Conservation (phyloP, 2,797 vertebrate genomes). For the Pelodytes ibericus region DNA sequence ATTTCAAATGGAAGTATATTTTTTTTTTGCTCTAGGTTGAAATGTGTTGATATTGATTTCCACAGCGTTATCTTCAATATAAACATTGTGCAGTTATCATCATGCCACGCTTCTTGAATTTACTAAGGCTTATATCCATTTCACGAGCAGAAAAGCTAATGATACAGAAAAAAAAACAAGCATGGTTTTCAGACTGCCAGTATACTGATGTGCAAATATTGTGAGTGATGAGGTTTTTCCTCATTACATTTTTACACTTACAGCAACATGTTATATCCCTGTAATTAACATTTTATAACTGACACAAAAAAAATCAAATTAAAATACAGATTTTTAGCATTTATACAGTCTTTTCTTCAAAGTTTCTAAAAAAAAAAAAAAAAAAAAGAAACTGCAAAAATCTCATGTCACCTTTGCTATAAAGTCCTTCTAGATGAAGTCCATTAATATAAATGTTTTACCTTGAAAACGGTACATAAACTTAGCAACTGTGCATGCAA, state of each 20-base stretch:
- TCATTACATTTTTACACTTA: slow-evolving; percentile 18
- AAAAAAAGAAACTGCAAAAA: slow-evolving; percentile 13
- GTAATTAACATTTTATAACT: slow-evolving; percentile 40
- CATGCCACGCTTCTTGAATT: slow-evolving; percentile 32
- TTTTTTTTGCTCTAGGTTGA: slow-evolving; percentile 22
- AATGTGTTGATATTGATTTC: slow-evolving; percentile 40
- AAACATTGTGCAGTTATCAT: slow-evolving; percentile 38
- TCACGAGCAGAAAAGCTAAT: slow-evolving; percentile 19
- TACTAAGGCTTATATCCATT: slow-evolving; percentile 20
- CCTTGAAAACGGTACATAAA: slow-evolving; percentile 30
- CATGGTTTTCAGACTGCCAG: slow-evolving; percentile 20
- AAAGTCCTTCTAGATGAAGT: slow-evolving; percentile 20
- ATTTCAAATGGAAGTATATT: slow-evolving; percentile 15
- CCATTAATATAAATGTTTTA: slow-evolving; percentile 33
- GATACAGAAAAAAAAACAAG: slow-evolving; percentile 17
- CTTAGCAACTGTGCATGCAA: slow-evolving; percentile 14
- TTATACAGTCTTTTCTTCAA: slow-evolving; percentile 1
- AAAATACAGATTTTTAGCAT: slow-evolving; percentile 1
- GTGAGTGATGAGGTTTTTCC: slow-evolving; percentile 17
- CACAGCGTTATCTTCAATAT: slow-evolving; percentile 15
- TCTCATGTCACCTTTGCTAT: slow-evolving; percentile 24
- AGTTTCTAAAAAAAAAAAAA: slow-evolving; percentile 22
- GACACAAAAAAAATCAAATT: slow-evolving; percentile 31
- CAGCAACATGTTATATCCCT: slow-evolving; percentile 20
- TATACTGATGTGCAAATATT: slow-evolving; percentile 11